A percentile compares a stretch with the other conserved stretches of the same genome.
These are phyloP conservation scores for Drosophila trapezifrons DNA, from an alignment of 1,140 invertebrate genomes.

Conservation along the genomic window DNA sequence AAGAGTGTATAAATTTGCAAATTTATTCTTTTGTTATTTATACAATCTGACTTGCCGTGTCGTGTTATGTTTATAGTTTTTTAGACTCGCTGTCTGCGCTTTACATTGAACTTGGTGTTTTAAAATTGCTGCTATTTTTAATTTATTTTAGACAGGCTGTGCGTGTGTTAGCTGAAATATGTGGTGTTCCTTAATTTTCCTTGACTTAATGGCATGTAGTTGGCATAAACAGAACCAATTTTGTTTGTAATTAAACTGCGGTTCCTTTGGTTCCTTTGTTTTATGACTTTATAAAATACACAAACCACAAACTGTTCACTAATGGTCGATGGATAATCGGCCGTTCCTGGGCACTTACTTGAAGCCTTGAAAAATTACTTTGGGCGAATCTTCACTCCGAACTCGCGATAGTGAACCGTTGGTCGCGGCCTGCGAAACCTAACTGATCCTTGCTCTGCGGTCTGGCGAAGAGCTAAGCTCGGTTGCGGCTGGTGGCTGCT, in stretches of 20 bases:
- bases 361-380: neutral
- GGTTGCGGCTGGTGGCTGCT: slow-evolving; percentile 49
- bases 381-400: slow-evolving; percentile 12
- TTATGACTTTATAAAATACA: slow-evolving; percentile 14
- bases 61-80: slow-evolving; percentile 15
- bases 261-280: slow-evolving; percentile 13
- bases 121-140: slow-evolving; percentile 14
- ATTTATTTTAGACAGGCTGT: slow-evolving; percentile 20
- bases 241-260: slow-evolving; percentile 49
- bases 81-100: neutral
- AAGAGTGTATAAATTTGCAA: too few species aligned
- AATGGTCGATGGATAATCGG: slow-evolving; percentile 2
- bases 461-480: slow-evolving; percentile 72
- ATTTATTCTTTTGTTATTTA: slow-evolving; percentile 13
- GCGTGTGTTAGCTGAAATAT: slow-evolving; percentile 4
- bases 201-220: slow-evolving; percentile 11
- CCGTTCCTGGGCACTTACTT: slow-evolving; percentile 51
- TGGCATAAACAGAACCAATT: slow-evolving; percentile 39
- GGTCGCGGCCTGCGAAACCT: slow-evolving; percentile 55
- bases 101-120: slow-evolving; percentile 21
- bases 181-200: slow-evolving; percentile 15
- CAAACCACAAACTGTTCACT: slow-evolving; percentile 14
- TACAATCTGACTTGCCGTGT: slow-evolving; percentile 4
- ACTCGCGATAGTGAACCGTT: slow-evolving; percentile 56
- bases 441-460: slow-evolving; percentile 72